Conservation (phyloP, 2,797 vertebrate genomes). For the Megalops cyprinoides region DNA sequence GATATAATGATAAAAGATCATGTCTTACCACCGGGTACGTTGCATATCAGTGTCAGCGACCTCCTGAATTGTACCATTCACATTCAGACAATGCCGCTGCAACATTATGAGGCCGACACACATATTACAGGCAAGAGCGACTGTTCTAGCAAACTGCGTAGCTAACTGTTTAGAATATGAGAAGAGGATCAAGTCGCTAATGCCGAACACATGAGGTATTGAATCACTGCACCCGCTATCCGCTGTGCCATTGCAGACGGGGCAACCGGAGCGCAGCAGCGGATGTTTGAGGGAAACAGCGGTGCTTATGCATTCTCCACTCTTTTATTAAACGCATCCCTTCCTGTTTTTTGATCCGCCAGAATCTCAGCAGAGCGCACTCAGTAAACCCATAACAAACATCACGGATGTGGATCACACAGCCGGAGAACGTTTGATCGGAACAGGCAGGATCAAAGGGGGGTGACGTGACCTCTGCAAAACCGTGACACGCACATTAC, state of each 20-base stretch:
- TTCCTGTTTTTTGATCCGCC: neutral
- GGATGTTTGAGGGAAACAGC: neutral
- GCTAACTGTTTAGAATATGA: neutral
- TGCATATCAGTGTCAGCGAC: neutral
- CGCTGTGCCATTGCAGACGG: neutral
- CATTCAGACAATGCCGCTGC: neutral
- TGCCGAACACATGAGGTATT: no score
- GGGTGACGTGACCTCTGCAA: neutral
- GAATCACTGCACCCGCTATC: neutral
- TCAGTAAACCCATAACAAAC: constrained; percentile 1
- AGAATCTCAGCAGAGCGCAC: constrained; percentile 8
- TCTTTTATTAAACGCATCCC: neutral
- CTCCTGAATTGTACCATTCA: neutral
- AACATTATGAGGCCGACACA: neutral
- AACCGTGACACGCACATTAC: no score
- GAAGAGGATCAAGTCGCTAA: no score
- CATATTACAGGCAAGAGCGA: no score
- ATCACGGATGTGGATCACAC: neutral
- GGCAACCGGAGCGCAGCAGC: neutral
- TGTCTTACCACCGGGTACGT: neutral
- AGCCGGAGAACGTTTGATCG: neutral
- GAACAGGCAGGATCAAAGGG: neutral
- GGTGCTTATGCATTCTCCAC: neutral
- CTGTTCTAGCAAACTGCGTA: no score
- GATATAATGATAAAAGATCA: constrained; percentile 22